These are phyloP conservation scores for Sinella curviseta DNA, from an alignment of 1,140 invertebrate species.

Conservation along the genomic window DNA sequence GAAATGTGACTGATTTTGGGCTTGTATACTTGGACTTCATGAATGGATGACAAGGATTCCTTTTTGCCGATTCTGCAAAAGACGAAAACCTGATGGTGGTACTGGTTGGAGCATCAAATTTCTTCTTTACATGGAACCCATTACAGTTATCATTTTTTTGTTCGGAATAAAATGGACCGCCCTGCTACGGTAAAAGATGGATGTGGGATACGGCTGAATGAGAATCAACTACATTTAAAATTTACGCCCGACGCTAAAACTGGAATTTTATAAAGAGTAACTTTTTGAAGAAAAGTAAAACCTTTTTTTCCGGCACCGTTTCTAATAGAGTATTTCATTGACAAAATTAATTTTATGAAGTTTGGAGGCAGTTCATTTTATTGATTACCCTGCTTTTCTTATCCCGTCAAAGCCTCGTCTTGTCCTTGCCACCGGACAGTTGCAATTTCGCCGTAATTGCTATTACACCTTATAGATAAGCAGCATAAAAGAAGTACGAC, in stretches of 20 bases:
- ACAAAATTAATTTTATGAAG: constrained; percentile 11
- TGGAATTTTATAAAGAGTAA: background rate
- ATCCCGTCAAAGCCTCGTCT: background rate
- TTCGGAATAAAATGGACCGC: too few species aligned
- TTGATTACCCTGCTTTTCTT: background rate
- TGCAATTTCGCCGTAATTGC: background rate
- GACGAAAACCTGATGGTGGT: too few species aligned
- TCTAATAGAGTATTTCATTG: background rate
- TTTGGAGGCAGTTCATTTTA: constrained; percentile 3
- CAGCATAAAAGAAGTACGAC: background rate
- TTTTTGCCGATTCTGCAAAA: too few species aligned
- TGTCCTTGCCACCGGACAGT: background rate
- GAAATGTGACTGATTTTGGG: too few species aligned
- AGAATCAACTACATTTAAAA: background rate
- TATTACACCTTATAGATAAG: background rate
- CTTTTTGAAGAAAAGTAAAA: too few species aligned
- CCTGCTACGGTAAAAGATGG: too few species aligned
- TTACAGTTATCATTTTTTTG: too few species aligned
- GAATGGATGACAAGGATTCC: too few species aligned
- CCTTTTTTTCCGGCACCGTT: background rate
- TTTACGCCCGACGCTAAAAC: background rate
- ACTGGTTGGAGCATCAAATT: too few species aligned
- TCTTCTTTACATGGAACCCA: too few species aligned
- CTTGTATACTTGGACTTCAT: too few species aligned
- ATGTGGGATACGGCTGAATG: background rate